Conservation (phyloP, 2,797 vertebrate species). For the Oreochromis mossambicus region DNA sequence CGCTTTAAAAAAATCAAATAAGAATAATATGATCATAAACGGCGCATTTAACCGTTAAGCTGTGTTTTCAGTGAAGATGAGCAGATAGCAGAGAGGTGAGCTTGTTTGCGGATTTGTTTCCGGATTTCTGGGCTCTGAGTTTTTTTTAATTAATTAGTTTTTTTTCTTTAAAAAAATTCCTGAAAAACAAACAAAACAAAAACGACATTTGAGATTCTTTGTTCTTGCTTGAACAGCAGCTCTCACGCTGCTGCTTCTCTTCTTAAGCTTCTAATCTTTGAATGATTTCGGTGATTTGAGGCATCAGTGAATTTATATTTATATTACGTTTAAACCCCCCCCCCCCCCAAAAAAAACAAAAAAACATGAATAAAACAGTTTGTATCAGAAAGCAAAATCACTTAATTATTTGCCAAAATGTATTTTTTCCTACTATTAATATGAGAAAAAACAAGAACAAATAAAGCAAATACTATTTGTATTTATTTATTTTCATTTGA, state of each 20-base stretch:
- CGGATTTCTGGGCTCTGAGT: background rate
- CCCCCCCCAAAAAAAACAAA: no score
- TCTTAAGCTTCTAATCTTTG: background rate
- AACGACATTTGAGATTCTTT: background rate
- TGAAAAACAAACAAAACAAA: background rate
- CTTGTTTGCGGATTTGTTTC: background rate
- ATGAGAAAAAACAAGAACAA: background rate
- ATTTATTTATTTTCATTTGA: background rate
- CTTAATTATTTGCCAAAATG: background rate
- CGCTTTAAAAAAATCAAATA: background rate
- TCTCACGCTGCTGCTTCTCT: background rate
- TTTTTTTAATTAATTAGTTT: background rate
- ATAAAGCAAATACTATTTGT: background rate
- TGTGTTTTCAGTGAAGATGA: background rate
- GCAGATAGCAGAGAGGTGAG: background rate
- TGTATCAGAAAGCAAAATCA: background rate
- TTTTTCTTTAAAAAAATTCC: background rate
- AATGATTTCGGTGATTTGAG: background rate
- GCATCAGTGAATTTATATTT: background rate
- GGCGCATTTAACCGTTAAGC: background rate
- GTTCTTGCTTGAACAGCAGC: background rate
- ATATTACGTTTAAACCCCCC: background rate
- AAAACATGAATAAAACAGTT: background rate
- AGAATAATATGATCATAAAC: background rate
- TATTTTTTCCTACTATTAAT: background rate